Percentiles rank a stretch among this genome's conserved stretches.
Conservation (phyloP, 1,140 invertebrate genomes). For the Trinorchestia longiramus region DNA sequence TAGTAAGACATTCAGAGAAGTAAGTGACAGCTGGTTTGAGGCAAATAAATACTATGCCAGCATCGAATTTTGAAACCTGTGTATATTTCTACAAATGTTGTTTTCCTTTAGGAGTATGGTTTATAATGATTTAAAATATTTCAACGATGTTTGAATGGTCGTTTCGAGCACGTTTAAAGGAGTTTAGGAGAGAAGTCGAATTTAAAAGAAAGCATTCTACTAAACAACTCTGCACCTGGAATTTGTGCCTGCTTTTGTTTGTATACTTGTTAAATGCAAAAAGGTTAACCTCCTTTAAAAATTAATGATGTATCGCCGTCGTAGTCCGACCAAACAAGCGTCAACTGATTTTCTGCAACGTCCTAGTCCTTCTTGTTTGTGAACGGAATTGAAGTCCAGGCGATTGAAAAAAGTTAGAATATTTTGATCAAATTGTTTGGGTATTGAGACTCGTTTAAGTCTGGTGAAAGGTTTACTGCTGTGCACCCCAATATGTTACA, state of each 20-base stretch:
- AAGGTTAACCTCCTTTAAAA: not conserved
- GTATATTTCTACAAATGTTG: not conserved
- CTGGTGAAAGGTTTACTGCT: too few species aligned
- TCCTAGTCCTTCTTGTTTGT: too few species aligned
- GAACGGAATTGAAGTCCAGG: too few species aligned
- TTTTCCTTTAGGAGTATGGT: not conserved
- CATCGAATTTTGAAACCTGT: not conserved
- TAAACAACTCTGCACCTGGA: not conserved
- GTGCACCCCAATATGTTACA: too few species aligned
- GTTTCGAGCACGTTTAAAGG: not conserved
- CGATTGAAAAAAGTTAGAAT: too few species aligned
- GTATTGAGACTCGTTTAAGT: too few species aligned
- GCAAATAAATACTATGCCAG: not conserved
- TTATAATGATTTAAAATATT: not conserved
- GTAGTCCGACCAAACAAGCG: not conserved
- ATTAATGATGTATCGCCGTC: not conserved
- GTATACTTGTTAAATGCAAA: not conserved
- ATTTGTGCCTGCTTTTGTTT: not conserved
- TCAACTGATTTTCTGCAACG: not conserved
- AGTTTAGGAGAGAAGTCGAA: not conserved
- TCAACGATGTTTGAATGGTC: not conserved
- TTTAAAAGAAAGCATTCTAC: not conserved
- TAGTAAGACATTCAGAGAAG: not conserved
- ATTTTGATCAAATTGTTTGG: too few species aligned
- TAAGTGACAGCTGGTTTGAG: not conserved